Base-by-base conservation (phyloP, 2,113 vertebrate species). In the Ginglymostoma cirratum region DNA sequence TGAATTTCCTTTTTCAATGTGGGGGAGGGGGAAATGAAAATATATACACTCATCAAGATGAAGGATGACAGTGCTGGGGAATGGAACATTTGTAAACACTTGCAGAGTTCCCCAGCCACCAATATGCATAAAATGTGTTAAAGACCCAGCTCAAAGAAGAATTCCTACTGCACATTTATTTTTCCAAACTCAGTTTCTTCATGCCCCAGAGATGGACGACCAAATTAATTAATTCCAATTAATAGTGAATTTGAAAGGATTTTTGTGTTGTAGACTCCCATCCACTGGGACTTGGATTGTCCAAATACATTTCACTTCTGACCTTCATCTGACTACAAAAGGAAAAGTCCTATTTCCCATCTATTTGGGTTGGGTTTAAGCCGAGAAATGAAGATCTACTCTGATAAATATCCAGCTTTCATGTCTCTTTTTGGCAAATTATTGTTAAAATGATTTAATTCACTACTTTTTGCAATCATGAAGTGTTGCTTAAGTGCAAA, bases 301-400 rank as follows among this genome's bases (percentile, higher is more conserved):
- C 67, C 94, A 72, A 95, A 95, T 72, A 72, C 94, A 72, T 95
- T 95, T 95, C 67, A 95, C 94, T 76, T 95, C 72, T 95, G 94
- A 95, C 69, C 94, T 95, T 72, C 72, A 95, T 72, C 94, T 95
- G 94, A 42, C 45, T 76, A 72, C 14, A 69, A 95, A 72, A 45
- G 23, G 67, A 95, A 69, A 95, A 76, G 52, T 72, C 94, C 45
- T 76, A 72, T 72, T 30, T 76, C 94, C 69, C 69, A 95, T 52
- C 27, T 72, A 38, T 95, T 42, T 52, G 94, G 12, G 42, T 95
- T 72, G 69, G 42, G 67, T 72, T 95, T 95, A 95, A 95, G 42
- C 23, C 94, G 67, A 70, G 45, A 76, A 95, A 61, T 76, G 69
- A 52, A 52, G 52, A 42, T 95, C 45, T 72, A 76, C 72, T 76